A percentile compares a stretch with the other conserved stretches of the same genome.
Evolutionary conservation across 2,113 vertebrate genomes (phyloP).

Genomic region (Lutjanus erythropterus): DNA sequence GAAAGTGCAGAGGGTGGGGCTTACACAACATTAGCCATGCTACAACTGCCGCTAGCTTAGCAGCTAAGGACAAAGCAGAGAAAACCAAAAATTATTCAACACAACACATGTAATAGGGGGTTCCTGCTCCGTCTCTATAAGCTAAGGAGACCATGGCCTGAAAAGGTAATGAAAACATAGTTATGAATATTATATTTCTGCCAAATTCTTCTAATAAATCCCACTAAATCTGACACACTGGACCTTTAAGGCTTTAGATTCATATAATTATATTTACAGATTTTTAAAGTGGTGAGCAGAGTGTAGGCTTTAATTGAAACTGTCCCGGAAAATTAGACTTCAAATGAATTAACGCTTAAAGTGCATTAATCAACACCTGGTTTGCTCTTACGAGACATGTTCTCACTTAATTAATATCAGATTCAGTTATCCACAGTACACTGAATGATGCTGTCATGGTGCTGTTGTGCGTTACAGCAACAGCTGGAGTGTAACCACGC

Average conservation of each 20-base stretch:
- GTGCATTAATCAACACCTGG: conserved; percentile 1
- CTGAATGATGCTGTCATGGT: background rate
- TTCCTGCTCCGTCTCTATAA: too few relatives aligned
- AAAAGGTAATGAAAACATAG: too few relatives aligned
- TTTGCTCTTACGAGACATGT: background rate
- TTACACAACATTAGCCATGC: too few relatives aligned
- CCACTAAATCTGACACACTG: too few relatives aligned
- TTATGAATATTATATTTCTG: too few relatives aligned
- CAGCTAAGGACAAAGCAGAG: too few relatives aligned
- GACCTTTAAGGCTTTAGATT: background rate
- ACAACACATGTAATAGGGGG: too few relatives aligned
- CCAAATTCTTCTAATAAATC: too few relatives aligned
- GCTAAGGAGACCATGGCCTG: too few relatives aligned
- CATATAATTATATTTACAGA: background rate
- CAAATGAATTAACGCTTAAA: background rate
- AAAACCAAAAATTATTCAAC: too few relatives aligned
- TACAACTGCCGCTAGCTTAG: too few relatives aligned
- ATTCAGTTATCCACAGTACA: conserved; percentile 8
- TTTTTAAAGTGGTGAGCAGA: background rate
- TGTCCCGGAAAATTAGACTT: background rate
- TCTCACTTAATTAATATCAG: conserved; percentile 15
- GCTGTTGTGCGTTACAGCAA: background rate
- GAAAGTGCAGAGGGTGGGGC: too few relatives aligned
- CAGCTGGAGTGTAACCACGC: conserved; percentile 32
- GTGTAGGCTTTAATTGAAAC: background rate